phyloP scores from a whole-genome alignment of 2,797 vertebrate species.

The Chaunax sp. region DNA sequence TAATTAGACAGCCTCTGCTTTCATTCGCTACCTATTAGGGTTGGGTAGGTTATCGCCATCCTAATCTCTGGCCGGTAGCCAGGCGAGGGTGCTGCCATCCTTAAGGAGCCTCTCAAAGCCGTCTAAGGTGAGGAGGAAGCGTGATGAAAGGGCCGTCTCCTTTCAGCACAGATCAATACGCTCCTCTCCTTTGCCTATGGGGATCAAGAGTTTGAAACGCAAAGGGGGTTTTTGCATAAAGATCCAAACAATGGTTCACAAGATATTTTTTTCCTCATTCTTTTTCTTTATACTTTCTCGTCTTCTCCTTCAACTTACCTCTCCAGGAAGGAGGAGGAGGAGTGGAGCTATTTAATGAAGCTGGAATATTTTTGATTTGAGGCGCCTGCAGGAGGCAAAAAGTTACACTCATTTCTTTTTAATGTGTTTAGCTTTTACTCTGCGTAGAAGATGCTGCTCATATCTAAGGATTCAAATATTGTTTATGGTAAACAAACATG shows the following conservation, averaged over 20 bases:
- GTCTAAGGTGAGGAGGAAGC: slow-evolving; percentile 78
- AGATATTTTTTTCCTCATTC: slow-evolving; percentile 63
- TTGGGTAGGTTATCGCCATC: slow-evolving; percentile 72
- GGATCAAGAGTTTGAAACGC: slow-evolving; percentile 84
- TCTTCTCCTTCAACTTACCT: slow-evolving; percentile 61
- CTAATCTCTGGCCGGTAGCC: slow-evolving; percentile 88
- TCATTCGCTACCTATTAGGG: slow-evolving; percentile 81
- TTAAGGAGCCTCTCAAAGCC: slow-evolving; percentile 79
- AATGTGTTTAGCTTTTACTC: slow-evolving; percentile 28
- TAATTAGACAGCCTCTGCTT: slow-evolving; percentile 84
- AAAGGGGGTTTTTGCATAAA: slow-evolving; percentile 84
- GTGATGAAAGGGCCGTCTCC: slow-evolving; percentile 82
- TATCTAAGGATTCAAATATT: slow-evolving; percentile 45
- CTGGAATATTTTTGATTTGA: slow-evolving; percentile 44
- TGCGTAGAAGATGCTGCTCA: too few relatives aligned
- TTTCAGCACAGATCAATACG: slow-evolving; percentile 83
- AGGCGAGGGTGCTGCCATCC: slow-evolving; percentile 84
- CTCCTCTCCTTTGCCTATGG: slow-evolving; percentile 80
- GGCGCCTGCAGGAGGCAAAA: slow-evolving; percentile 46
- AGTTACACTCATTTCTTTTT: slow-evolving; percentile 25
- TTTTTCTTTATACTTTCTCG: slow-evolving; percentile 58
- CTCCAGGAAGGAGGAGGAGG: slow-evolving; percentile 45
- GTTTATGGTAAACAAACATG: slow-evolving; percentile 51
- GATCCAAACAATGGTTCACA: slow-evolving; percentile 85
- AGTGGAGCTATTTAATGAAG: slow-evolving; percentile 61